Conservation (phyloP, 2,888 invertebrate species). For the Agonopterix heracliana region DNA sequence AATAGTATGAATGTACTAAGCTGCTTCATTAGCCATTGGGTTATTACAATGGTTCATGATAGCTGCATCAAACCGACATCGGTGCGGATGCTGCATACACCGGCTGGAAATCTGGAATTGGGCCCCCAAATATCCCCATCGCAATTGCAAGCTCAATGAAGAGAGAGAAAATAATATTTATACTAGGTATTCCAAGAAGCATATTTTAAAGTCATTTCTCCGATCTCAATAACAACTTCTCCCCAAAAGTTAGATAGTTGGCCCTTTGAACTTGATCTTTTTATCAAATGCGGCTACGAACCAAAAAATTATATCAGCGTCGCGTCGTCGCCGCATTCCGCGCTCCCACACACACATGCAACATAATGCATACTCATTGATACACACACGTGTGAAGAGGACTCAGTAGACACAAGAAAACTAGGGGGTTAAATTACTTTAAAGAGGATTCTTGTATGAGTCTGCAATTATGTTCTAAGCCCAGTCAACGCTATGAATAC, state of each 20-base stretch:
- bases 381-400: slow-evolving; percentile 12
- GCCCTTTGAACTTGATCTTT: slow-evolving; percentile 73
- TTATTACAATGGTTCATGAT: too few relatives aligned
- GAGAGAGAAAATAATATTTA: neutral
- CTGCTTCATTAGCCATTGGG: too few relatives aligned
- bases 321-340: slow-evolving; percentile 50
- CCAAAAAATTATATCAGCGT: slow-evolving; percentile 57
- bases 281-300: slow-evolving; percentile 58
- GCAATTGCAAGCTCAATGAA: too few relatives aligned
- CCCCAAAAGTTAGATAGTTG: slow-evolving; percentile 14
- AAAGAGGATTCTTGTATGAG: too few relatives aligned
- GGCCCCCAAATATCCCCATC: too few relatives aligned
- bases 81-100: too few relatives aligned
- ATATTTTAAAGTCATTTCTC: neutral
- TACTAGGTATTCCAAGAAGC: neutral
- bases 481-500: too few relatives aligned
- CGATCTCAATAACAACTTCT: neutral
- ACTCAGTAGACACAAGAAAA: slow-evolving; percentile 1
- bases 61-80: too few relatives aligned
- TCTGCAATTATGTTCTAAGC: too few relatives aligned
- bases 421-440: too few relatives aligned
- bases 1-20: too few relatives aligned
- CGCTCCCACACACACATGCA: slow-evolving; percentile 37
- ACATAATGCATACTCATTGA: slow-evolving; percentile 10
- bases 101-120: too few relatives aligned